Percentiles rank a stretch among this genome's conserved stretches.
Conservation (phyloP, 2,888 invertebrate species). For the Drosophila antonietae region DNA sequence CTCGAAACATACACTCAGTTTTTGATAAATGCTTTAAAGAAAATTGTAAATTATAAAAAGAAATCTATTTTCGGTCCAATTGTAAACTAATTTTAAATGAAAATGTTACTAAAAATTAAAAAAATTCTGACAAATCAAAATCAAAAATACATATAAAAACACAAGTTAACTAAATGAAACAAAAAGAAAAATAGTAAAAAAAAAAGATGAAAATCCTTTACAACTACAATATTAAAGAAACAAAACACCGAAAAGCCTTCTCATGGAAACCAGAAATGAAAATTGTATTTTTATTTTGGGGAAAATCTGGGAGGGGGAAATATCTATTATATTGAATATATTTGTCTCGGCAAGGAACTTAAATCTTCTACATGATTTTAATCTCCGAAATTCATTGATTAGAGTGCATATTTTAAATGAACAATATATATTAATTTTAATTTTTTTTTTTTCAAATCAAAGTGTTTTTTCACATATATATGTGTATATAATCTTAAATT, state of each 20-base stretch:
- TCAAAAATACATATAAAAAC: constrained; percentile 53
- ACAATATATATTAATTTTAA: neutral
- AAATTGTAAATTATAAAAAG: constrained; percentile 37
- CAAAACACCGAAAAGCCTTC: constrained; percentile 76
- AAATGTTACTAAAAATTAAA: constrained; percentile 47
- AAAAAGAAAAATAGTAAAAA: constrained; percentile 35
- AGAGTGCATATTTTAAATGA: neutral
- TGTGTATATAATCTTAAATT: constrained; percentile 9
- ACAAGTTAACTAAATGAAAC: constrained; percentile 48
- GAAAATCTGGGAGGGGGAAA: neutral
- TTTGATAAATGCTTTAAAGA: constrained; percentile 64
- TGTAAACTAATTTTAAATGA: constrained; percentile 61
- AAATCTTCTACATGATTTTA: too few species aligned
- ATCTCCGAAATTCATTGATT: neutral
- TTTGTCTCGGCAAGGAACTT: too few species aligned
- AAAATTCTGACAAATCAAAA: constrained; percentile 55
- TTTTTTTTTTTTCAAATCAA: neutral
- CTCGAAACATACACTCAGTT: constrained; percentile 41
- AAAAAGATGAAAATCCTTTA: constrained; percentile 41
- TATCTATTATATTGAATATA: too few species aligned
- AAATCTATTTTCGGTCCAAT: constrained; percentile 72
- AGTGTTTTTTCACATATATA: neutral
- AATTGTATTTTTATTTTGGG: constrained; percentile 34
- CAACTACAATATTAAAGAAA: constrained; percentile 51
- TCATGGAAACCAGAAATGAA: constrained; percentile 63